Percentiles rank a stretch among this genome's conserved stretches.
Evolutionary conservation across 64 coral and sea anemone genomes (phyloP).

Genomic region (Hydrozoanthus tunicans): DNA sequence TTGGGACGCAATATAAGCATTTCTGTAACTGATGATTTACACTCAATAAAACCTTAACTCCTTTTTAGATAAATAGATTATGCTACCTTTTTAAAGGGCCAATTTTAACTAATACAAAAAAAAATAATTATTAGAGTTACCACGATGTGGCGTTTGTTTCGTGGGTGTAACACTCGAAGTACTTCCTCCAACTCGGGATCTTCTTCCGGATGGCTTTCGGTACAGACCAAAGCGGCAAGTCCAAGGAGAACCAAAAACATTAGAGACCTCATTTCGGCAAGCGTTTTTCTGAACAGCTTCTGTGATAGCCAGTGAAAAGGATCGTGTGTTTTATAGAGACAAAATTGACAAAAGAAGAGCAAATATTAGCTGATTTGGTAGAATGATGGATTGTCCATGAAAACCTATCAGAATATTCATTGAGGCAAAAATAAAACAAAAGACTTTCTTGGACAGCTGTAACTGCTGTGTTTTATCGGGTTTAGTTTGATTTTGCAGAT

Average conservation of each 20-base stretch:
- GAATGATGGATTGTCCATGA: conserved; percentile 11
- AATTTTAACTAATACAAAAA: too few species aligned
- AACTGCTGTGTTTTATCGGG: background rate
- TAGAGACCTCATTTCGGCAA: conserved; percentile 14
- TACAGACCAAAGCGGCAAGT: conserved; percentile 1
- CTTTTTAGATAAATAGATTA: too few species aligned
- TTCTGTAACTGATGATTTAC: too few species aligned
- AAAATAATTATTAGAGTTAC: background rate
- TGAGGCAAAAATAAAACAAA: conserved; percentile 3
- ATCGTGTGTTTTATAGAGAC: background rate
- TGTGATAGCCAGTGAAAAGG: background rate
- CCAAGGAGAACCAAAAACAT: conserved; percentile 22
- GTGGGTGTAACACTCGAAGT: conserved; percentile 1
- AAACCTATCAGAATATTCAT: background rate
- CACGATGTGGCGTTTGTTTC: background rate
- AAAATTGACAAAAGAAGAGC: background rate
- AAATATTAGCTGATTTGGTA: background rate
- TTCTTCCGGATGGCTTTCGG: conserved; percentile 21
- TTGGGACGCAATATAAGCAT: too few species aligned
- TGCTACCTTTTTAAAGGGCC: too few species aligned
- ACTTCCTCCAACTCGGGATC: background rate
- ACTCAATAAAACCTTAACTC: too few species aligned
- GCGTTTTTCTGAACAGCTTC: background rate
- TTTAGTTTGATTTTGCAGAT: conserved; percentile 21
- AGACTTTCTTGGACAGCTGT: background rate